phyloP scores from a whole-genome alignment of 2,113 vertebrate species.

The Protobothrops flavoviridis region DNA sequence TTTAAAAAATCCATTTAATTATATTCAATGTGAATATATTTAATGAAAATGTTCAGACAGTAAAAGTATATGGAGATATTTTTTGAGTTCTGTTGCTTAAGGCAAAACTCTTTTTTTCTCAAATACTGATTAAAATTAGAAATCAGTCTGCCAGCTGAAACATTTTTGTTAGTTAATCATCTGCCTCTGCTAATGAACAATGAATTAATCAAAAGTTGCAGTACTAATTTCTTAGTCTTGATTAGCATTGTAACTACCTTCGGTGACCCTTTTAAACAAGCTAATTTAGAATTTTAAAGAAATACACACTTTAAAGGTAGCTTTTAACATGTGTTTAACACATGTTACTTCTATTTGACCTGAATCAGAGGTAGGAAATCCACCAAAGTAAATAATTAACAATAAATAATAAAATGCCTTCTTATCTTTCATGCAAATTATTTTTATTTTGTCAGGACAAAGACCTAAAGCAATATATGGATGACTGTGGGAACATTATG shows the following conservation, averaged over 20 bases:
- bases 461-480: conserved; percentile 99
- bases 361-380: background rate
- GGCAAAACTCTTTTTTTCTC: background rate
- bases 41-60: background rate
- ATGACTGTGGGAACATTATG: conserved; percentile 99
- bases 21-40: background rate
- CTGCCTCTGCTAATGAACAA: background rate
- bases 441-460: conserved; percentile 83
- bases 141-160: background rate
- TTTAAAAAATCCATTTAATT: background rate
- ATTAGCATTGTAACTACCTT: background rate
- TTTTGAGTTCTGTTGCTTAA: background rate
- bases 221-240: background rate
- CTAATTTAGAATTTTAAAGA: background rate
- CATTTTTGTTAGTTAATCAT: background rate
- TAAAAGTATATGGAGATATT: background rate
- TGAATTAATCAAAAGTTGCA: background rate
- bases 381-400: background rate
- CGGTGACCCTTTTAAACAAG: background rate
- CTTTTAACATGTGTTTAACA: background rate
- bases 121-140: background rate
- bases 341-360: background rate
- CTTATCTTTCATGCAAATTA: background rate
- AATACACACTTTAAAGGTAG: background rate
- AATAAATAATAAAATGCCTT: background rate